Evolutionary conservation across 2,888 invertebrate genomes (phyloP), one percentile per base, ranked within the genome.

Genomic region (Xylota segnis): DNA sequence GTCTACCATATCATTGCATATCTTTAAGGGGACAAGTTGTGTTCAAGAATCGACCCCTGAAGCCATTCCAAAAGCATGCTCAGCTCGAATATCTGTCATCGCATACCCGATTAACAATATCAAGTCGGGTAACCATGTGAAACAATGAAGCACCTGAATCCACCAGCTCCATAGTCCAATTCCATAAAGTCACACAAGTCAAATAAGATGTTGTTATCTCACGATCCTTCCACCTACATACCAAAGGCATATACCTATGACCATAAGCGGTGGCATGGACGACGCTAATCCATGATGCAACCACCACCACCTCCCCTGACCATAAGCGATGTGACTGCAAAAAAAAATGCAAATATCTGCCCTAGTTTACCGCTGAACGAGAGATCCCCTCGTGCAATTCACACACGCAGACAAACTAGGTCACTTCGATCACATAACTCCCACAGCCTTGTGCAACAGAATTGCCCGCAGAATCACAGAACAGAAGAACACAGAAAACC

Each of bases 381-480:
- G n/a, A n/a, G n/a, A 59, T 43, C 23, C 27, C 45, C 34, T 61
- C 16, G n/a, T 50, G 65, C 12, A 50, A 47, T 58, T 16, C 18
- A 27, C 45, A 47, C 27, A 23, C 23, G 16, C 4, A n/a, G 10
- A 40, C 37, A 40, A 70, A 83, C 63, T 75, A 50, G 83, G 83
- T 75, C 83, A 79, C 18, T 54, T 23, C 75, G 83, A 84, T 84
- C 79, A 84, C 79, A 79, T 79, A 79, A 75, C 74, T 83, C 78
- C 70, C 72, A 61, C 65, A 76, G 76, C 50, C 50, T 71, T 65
- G 74, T 56, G 79, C 32, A 61, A 72, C 50, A 32, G 40, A 54
- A 63, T 29, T 81, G 27, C 43, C 66, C 40, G 40, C 68, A 75
- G 34, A 70, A 68, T 27, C 32, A 34, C 34, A 23, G n/a, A n/a